These are phyloP conservation scores for Malacoraja senta DNA, from an alignment of 2,797 vertebrate species.

Conservation along the genomic window DNA sequence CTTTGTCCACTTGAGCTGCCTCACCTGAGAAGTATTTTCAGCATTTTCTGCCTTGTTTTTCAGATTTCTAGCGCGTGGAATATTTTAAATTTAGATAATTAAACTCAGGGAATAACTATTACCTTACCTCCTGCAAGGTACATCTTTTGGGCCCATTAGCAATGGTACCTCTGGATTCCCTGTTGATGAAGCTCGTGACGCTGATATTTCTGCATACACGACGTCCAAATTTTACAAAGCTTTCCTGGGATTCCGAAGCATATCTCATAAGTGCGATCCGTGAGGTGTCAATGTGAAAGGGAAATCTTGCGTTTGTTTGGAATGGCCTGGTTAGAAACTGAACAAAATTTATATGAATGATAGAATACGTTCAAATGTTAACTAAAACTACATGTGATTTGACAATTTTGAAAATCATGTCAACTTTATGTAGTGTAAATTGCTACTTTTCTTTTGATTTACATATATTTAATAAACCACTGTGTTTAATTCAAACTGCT, in stretches of 20 bases:
- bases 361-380: background rate
- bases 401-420: background rate
- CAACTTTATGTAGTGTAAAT: background rate
- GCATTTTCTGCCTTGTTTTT: too few species aligned
- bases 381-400: background rate
- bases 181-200: slow-evolving; percentile 21
- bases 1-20: too few species aligned
- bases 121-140: background rate
- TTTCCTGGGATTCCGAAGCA: slow-evolving; percentile 25
- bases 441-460: background rate
- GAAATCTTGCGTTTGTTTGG: slow-evolving; percentile 25
- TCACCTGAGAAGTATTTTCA: too few species aligned
- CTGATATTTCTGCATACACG: slow-evolving; percentile 25
- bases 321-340: slow-evolving; percentile 32
- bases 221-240: background rate
- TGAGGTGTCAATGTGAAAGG: slow-evolving; percentile 32
- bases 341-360: background rate
- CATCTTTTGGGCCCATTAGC: background rate
- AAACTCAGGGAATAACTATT: background rate
- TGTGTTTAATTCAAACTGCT: background rate
- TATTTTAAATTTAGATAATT: background rate
- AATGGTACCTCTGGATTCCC: background rate
- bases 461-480: background rate
- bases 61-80: too few species aligned
- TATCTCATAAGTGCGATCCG: slow-evolving; percentile 32